phyloP scores from a whole-genome alignment of 2,888 invertebrate species.

The Pristionchus mayeri region DNA sequence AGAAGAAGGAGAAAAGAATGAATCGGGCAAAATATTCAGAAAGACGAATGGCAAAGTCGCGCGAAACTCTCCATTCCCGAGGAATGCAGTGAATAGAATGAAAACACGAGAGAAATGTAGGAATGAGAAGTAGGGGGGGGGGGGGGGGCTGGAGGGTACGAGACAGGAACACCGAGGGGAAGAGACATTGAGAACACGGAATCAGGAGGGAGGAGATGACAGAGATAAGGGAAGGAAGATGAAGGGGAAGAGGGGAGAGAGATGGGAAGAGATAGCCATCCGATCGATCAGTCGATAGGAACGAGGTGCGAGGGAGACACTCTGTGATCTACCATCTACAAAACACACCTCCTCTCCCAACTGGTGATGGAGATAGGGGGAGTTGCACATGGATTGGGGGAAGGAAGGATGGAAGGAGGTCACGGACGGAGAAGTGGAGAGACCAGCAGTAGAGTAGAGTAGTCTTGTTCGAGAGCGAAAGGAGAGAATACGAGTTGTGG shows the following conservation, averaged over 20 bases:
- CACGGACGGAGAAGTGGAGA: background rate
- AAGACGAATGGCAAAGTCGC: background rate
- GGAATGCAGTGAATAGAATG: background rate
- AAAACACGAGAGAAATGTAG: background rate
- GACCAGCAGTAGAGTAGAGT: conserved; percentile 13
- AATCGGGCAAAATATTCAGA: background rate
- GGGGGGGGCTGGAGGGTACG: background rate
- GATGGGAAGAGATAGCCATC: background rate
- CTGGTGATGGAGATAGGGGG: background rate
- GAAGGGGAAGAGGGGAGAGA: background rate
- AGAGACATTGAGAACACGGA: conserved; percentile 22
- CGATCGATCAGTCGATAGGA: background rate
- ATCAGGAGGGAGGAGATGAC: background rate
- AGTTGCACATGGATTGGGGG: conserved; percentile 17
- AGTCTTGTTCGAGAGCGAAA: conserved; percentile 19
- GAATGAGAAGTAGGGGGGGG: conserved; percentile 33
- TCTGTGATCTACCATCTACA: background rate
- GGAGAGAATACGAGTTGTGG: background rate
- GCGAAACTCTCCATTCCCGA: background rate
- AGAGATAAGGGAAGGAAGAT: background rate
- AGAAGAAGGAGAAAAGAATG: background rate
- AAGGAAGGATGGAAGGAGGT: conserved; percentile 38
- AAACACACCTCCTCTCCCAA: background rate
- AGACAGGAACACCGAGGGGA: conserved; percentile 37
- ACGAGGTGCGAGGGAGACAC: background rate